A percentile compares a stretch with the other conserved stretches of the same genome.
Evolutionary conservation across 23 tunicate genomes (phyloP).

Genomic region (Ciona savignyi): DNA sequence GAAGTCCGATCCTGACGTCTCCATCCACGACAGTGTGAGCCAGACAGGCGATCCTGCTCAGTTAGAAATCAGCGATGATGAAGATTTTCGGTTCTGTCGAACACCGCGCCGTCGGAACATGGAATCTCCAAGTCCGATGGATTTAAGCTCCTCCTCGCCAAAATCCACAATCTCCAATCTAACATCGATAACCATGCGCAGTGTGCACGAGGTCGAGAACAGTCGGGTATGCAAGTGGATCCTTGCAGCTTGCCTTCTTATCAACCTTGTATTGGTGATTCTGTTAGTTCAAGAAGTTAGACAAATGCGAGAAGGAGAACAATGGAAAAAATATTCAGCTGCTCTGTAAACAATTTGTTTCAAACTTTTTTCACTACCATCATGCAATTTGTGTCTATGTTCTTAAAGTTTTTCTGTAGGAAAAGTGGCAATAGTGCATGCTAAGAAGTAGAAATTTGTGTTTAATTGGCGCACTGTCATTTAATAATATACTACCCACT

Average conservation of each 20-base stretch:
- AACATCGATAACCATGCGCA: slow-evolving; percentile 28
- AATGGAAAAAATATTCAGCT: slow-evolving; percentile 23
- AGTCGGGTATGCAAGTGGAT: slow-evolving; percentile 56
- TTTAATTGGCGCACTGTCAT: too few relatives aligned
- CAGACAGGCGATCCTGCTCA: slow-evolving; percentile 18
- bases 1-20: slow-evolving; percentile 19
- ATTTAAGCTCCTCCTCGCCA: slow-evolving; percentile 21
- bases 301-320: slow-evolving; percentile 26
- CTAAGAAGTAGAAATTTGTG: too few relatives aligned
- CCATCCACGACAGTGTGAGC: slow-evolving; percentile 38
- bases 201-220: slow-evolving; percentile 47
- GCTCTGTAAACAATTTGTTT: not conserved
- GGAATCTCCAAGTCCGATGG: slow-evolving; percentile 2
- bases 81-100: not conserved
- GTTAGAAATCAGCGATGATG: slow-evolving; percentile 37
- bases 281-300: slow-evolving; percentile 34
- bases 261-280: slow-evolving; percentile 29
- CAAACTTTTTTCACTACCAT: too few relatives aligned
- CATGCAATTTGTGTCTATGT: too few relatives aligned
- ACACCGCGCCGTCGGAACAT: slow-evolving; percentile 8
- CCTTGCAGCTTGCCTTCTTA: slow-evolving; percentile 18
- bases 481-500: too few relatives aligned
- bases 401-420: too few relatives aligned
- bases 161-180: slow-evolving; percentile 31
- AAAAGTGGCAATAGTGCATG: too few relatives aligned